Percentiles rank a stretch among this genome's conserved stretches.
Conservation (phyloP, 2,888 invertebrate genomes). For the Pyrrhia umbra region DNA sequence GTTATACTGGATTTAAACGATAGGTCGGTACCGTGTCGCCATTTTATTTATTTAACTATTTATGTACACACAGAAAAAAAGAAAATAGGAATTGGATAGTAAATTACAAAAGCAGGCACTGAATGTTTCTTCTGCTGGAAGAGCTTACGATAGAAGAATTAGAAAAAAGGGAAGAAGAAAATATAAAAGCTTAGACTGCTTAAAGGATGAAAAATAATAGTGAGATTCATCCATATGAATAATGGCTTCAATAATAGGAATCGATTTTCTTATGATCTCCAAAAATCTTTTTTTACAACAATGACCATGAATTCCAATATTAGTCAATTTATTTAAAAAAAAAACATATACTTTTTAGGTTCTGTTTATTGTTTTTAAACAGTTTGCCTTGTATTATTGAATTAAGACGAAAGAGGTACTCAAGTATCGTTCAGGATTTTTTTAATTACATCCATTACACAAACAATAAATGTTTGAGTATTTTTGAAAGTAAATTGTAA, state of each 20-base stretch:
- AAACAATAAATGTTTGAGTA: slow-evolving; percentile 33
- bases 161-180: no score
- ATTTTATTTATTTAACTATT: not conserved
- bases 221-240: no score
- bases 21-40: not conserved
- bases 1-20: slow-evolving; percentile 5
- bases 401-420: no score
- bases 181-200: no score
- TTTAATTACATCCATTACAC: not conserved
- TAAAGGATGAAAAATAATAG: no score
- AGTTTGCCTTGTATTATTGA: no score
- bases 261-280: not conserved
- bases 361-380: no score
- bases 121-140: no score
- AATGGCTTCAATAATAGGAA: not conserved
- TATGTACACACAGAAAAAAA: not conserved
- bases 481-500: slow-evolving; percentile 57
- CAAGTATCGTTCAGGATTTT: not conserved
- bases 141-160: no score
- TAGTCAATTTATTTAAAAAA: no score
- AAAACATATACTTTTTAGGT: no score
- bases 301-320: not conserved
- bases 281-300: not conserved
- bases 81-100: not conserved
- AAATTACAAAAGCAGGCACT: not conserved